phyloP scores from a whole-genome alignment of 2,888 invertebrate genomes.

The Seira musarum region DNA sequence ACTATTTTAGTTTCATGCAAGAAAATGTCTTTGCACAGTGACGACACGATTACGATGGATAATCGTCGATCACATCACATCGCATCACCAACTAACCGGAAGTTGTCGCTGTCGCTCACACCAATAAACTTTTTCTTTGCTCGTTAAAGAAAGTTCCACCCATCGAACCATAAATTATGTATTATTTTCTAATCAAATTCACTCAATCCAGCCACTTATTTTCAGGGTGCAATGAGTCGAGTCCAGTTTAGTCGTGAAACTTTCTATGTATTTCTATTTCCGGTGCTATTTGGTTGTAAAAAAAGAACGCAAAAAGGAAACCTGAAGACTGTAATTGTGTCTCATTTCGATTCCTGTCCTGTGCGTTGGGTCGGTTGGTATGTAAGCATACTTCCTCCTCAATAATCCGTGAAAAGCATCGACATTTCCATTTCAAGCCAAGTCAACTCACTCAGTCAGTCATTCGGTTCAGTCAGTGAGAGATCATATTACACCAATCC shows the following conservation, averaged over 20 bases:
- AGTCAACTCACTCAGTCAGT: not conserved
- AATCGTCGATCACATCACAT: no score
- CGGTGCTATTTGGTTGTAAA: not conserved
- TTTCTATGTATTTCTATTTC: not conserved
- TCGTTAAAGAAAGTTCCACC: not conserved
- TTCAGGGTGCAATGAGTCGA: not conserved
- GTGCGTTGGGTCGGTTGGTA: not conserved
- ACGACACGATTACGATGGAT: no score
- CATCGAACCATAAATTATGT: no score
- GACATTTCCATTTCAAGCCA: no score
- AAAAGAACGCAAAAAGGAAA: not conserved
- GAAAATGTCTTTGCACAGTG: no score
- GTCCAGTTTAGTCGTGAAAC: no score
- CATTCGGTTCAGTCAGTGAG: not conserved
- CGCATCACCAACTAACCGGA: not conserved
- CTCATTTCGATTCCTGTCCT: not conserved
- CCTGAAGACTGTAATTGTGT: constrained; percentile 19
- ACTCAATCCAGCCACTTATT: not conserved
- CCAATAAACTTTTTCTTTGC: not conserved
- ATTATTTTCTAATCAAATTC: not conserved
- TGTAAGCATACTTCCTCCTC: not conserved
- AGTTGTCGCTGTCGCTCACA: not conserved
- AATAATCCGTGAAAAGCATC: not conserved
- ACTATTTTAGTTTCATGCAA: no score
- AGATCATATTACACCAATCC: constrained; percentile 10